These are phyloP conservation scores for Anodontia alba DNA, from an alignment of 2,888 invertebrate species.

Conservation along the genomic window DNA sequence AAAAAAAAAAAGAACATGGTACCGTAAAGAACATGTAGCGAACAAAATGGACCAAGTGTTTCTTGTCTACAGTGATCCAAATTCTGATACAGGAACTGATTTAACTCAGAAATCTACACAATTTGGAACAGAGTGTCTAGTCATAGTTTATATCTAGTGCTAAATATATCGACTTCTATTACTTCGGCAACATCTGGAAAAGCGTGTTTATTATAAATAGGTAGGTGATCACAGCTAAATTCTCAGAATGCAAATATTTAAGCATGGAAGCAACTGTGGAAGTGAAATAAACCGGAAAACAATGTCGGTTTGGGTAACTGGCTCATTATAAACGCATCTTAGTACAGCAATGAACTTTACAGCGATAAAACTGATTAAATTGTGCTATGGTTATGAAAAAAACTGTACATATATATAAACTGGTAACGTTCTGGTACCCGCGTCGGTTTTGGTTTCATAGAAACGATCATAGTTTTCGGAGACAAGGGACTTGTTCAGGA, in stretches of 20 bases:
- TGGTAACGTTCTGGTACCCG: too few species aligned
- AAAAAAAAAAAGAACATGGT: too few species aligned
- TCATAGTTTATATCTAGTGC: constrained; percentile 63
- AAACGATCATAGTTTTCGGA: too few species aligned
- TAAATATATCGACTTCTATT: constrained; percentile 62
- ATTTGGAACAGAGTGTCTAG: constrained; percentile 37
- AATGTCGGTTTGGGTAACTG: constrained; percentile 40
- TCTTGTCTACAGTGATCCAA: background rate
- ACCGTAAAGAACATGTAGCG: too few species aligned
- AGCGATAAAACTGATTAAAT: constrained; percentile 17
- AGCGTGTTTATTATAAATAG: constrained; percentile 56
- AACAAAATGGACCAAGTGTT: too few species aligned
- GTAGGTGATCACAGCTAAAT: constrained; percentile 40
- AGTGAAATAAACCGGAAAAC: constrained; percentile 63
- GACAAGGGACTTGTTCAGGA: too few species aligned
- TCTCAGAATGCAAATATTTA: constrained; percentile 54
- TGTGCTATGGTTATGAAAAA: background rate
- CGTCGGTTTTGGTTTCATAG: too few species aligned
- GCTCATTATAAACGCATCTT: constrained; percentile 17
- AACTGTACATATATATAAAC: background rate
- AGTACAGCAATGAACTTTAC: constrained; percentile 10
- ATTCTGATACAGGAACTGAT: constrained; percentile 19
- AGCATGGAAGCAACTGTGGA: constrained; percentile 57
- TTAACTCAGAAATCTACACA: constrained; percentile 12
- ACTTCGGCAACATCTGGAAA: constrained; percentile 50